Evolutionary conservation across 1,140 invertebrate species (phyloP).

Genomic region (Euura lappo): DNA sequence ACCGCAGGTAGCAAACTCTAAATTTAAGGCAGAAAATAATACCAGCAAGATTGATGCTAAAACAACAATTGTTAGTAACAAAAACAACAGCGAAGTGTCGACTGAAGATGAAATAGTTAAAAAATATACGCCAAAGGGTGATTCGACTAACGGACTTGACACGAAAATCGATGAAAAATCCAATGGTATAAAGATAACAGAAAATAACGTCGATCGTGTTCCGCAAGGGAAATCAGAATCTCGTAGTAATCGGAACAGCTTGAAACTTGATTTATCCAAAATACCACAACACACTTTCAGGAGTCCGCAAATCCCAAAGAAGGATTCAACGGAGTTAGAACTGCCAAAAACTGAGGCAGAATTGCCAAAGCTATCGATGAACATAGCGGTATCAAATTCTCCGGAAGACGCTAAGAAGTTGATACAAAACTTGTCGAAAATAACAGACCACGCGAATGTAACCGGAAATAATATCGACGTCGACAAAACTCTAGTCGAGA

Average conservation of each 20-base stretch:
- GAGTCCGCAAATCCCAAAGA: conserved; percentile 34
- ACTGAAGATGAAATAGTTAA: conserved; percentile 10
- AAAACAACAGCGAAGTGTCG: conserved; percentile 11
- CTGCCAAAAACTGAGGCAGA: not conserved
- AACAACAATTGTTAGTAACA: not conserved
- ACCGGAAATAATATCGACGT: conserved; percentile 42
- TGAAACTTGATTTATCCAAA: conserved; percentile 73
- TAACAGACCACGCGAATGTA: conserved; percentile 41
- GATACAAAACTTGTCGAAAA: conserved; percentile 34
- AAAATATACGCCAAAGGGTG: not conserved
- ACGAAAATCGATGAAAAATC: conserved; percentile 17
- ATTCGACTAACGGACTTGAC: not conserved
- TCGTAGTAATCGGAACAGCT: conserved; percentile 44
- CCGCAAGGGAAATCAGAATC: conserved; percentile 3
- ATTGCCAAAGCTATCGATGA: not conserved
- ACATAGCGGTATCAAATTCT: not conserved
- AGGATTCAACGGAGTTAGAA: conserved; percentile 37
- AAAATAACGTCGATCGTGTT: not conserved
- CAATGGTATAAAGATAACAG: conserved; percentile 17
- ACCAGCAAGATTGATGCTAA: conserved; percentile 8
- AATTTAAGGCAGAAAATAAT: conserved; percentile 7
- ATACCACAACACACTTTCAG: conserved; percentile 60
- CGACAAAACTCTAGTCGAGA: conserved; percentile 37
- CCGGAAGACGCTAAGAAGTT: conserved; percentile 24
- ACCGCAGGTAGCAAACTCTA: not conserved